phyloP scores from a whole-genome alignment of 2,113 vertebrate genomes.

The Bettongia penicillata region DNA sequence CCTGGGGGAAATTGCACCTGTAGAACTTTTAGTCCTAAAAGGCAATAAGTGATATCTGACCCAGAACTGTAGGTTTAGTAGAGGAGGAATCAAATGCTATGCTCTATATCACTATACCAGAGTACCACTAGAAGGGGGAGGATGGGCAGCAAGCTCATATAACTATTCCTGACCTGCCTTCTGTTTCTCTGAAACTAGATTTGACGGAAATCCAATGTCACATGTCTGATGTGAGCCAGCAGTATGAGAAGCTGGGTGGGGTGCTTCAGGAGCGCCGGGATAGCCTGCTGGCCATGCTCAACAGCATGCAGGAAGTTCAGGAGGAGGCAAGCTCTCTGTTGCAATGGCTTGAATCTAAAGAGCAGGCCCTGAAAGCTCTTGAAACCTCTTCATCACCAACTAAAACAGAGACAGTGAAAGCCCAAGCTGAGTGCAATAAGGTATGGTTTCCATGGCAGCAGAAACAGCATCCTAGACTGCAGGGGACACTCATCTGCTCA shows the following conservation, averaged over 20 bases:
- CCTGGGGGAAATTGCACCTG: constrained; percentile 25
- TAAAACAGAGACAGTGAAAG: constrained; percentile 90
- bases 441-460: constrained; percentile 73
- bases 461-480: accelerated
- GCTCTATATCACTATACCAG: background rate
- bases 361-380: constrained; percentile 85
- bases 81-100: constrained; percentile 14
- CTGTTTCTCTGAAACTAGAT: constrained; percentile 84
- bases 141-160: background rate
- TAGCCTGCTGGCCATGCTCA: constrained; percentile 86
- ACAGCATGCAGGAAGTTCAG: constrained; percentile 86
- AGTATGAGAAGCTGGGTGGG: constrained; percentile 88
- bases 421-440: constrained; percentile 96
- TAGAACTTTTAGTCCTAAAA: constrained; percentile 46
- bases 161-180: constrained; percentile 51
- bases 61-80: constrained; percentile 9
- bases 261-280: constrained; percentile 86
- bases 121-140: constrained; percentile 12
- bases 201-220: constrained; percentile 96
- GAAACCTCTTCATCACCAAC: constrained; percentile 88
- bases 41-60: constrained; percentile 34
- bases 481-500: background rate
- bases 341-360: constrained; percentile 91
- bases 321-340: constrained; percentile 85
- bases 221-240: constrained; percentile 90